A percentile compares a stretch with the other conserved stretches of the same genome.
Conservation (phyloP, 2,113 vertebrate species). For the Mirounga angustirostris region DNA sequence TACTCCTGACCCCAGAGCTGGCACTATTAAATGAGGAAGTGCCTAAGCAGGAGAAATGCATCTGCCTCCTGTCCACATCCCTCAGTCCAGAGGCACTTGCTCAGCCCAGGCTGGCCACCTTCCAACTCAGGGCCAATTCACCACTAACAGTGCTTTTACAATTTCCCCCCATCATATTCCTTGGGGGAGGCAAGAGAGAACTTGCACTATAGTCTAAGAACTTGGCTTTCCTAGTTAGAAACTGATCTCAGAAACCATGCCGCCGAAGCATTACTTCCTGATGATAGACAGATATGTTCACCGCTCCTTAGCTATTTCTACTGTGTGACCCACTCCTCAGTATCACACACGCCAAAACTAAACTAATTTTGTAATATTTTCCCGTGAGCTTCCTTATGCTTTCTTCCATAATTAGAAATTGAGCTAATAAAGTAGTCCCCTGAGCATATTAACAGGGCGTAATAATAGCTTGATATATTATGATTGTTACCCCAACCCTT, state of each 20-base stretch:
- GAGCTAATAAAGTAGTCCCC: conserved; percentile 26
- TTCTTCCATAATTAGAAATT: conserved; percentile 5
- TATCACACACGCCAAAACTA: not conserved
- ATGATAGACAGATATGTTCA: not conserved
- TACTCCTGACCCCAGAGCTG: no score
- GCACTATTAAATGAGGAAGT: not conserved
- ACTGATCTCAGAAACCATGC: not conserved
- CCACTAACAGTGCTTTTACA: not conserved
- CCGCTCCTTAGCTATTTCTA: not conserved
- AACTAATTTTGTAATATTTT: not conserved
- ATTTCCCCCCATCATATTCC: not conserved
- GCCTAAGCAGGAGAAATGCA: not conserved
- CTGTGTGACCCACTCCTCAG: not conserved
- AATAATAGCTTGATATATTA: not conserved
- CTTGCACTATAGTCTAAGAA: not conserved
- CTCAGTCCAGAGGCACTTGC: not conserved
- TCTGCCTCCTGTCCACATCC: not conserved
- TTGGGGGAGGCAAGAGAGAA: not conserved
- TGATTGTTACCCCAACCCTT: not conserved
- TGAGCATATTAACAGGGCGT: not conserved
- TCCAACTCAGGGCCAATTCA: not conserved
- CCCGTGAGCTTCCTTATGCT: not conserved
- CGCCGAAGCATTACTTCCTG: not conserved
- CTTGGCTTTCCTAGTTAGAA: not conserved
- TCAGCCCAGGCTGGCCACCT: not conserved